These are phyloP conservation scores for Patagioenas fasciata DNA, from an alignment of 2,113 vertebrate genomes.

Conservation along the genomic window DNA sequence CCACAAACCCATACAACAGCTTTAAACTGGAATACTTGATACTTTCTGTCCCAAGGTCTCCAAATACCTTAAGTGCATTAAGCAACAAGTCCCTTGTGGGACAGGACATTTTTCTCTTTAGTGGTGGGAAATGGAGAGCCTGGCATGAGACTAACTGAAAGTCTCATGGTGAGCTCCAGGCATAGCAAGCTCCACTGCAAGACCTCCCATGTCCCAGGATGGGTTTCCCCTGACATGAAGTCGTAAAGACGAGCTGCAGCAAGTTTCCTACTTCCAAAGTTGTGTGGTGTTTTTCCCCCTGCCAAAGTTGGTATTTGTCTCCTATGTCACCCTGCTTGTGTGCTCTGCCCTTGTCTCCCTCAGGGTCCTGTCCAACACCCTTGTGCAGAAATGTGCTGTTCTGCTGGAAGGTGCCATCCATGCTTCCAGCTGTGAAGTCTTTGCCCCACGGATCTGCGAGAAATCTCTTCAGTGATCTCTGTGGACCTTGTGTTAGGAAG, in stretches of 20 bases:
- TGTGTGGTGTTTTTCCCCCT: not conserved
- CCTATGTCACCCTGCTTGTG: rapidly evolving
- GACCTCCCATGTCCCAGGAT: not conserved
- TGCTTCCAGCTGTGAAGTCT: not conserved
- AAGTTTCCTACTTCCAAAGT: not conserved
- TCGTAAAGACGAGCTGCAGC: not conserved
- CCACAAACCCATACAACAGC: not conserved
- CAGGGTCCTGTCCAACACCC: not conserved
- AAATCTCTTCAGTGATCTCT: not conserved
- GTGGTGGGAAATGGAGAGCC: not conserved
- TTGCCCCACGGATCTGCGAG: not conserved
- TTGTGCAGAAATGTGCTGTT: rapidly evolving
- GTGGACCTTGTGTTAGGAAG: not conserved
- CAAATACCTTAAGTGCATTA: not conserved
- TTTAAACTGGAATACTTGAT: not conserved
- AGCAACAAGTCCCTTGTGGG: not conserved
- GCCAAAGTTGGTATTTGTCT: not conserved
- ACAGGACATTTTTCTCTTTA: not conserved
- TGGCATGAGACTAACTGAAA: not conserved
- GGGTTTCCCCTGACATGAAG: not conserved
- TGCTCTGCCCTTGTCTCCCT: not conserved
- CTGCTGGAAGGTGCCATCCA: rapidly evolving
- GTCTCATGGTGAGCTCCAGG: not conserved
- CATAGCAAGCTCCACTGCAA: not conserved
- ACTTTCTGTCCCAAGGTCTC: not conserved